These are phyloP conservation scores for Eubucco bourcierii DNA, from an alignment of 2,113 vertebrate genomes.

Conservation along the genomic window DNA sequence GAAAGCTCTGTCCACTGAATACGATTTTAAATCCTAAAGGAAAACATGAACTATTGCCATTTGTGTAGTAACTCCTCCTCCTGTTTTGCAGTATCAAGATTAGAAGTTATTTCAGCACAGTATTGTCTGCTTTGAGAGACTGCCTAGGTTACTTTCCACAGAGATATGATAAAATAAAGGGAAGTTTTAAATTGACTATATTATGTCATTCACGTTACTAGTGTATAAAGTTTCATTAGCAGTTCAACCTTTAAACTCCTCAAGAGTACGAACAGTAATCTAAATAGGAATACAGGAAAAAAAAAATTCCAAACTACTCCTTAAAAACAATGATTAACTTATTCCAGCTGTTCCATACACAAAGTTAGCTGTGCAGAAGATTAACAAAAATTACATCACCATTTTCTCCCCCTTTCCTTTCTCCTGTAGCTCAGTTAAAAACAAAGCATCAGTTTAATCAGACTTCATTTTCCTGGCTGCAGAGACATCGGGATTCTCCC, in stretches of 20 bases:
- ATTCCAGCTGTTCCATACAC: not conserved
- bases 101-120: not conserved
- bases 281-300: not conserved
- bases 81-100: not conserved
- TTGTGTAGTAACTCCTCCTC: not conserved
- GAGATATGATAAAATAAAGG: not conserved
- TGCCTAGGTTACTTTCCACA: not conserved
- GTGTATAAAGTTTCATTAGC: not conserved
- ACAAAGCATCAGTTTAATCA: not conserved
- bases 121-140: not conserved
- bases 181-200: not conserved
- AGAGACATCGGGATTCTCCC: not conserved
- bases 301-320: not conserved
- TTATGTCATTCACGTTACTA: not conserved
- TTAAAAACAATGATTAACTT: not conserved
- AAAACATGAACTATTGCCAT: not conserved
- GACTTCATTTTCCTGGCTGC: not conserved
- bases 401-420: not conserved
- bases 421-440: not conserved
- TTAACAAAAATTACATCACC: not conserved
- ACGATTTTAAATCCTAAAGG: not conserved
- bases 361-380: not conserved
- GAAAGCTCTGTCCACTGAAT: not conserved
- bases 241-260: not conserved
- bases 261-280: not conserved